Evolutionary conservation across 2,113 vertebrate genomes (phyloP).

Genomic region (Nothocercus nigrocapillus): DNA sequence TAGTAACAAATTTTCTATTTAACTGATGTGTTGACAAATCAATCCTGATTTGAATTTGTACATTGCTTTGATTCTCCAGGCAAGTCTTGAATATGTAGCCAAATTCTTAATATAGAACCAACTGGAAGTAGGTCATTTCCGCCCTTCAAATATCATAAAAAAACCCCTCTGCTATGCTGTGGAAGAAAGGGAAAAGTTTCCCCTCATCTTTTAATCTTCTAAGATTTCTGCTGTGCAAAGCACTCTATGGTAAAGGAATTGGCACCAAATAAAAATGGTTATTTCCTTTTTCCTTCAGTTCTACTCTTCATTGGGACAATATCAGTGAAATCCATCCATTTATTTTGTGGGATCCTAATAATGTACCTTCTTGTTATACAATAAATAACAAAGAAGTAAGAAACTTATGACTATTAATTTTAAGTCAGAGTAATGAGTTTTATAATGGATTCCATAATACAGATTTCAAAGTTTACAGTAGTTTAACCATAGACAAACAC

Average conservation of each 20-base stretch:
- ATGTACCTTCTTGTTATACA: neutral
- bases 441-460: slow-evolving; percentile 36
- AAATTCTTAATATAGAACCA: slow-evolving; percentile 60
- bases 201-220: slow-evolving; percentile 30
- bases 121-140: slow-evolving; percentile 62
- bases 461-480: slow-evolving; percentile 70
- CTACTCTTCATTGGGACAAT: slow-evolving; percentile 28
- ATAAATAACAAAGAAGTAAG: slow-evolving; percentile 34
- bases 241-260: slow-evolving; percentile 44
- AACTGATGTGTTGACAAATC: slow-evolving; percentile 51
- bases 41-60: slow-evolving; percentile 52
- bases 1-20: slow-evolving; percentile 38
- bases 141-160: slow-evolving; percentile 45
- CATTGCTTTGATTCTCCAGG: slow-evolving; percentile 50
- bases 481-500: slow-evolving; percentile 66
- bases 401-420: slow-evolving; percentile 45
- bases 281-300: slow-evolving; percentile 4
- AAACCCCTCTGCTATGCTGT: neutral
- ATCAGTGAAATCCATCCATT: slow-evolving; percentile 41
- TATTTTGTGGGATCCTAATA: neutral
- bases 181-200: slow-evolving; percentile 7
- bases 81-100: slow-evolving; percentile 31
- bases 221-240: slow-evolving; percentile 10
- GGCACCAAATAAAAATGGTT: slow-evolving; percentile 33
- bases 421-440: slow-evolving; percentile 60